Evolutionary conservation across 2,888 invertebrate genomes (phyloP).

Genomic region (Cetonia aurata): DNA sequence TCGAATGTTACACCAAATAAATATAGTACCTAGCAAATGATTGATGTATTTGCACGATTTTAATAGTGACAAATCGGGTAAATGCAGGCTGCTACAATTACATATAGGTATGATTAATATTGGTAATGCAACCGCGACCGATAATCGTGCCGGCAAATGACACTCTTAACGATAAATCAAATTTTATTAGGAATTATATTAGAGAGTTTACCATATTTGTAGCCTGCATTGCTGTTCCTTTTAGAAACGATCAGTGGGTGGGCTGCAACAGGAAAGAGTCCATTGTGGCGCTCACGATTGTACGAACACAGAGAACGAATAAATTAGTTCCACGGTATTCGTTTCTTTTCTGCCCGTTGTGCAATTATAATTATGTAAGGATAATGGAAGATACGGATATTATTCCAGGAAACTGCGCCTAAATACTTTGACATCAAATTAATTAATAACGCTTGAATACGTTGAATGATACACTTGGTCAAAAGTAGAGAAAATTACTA

Average conservation of each 20-base stretch:
- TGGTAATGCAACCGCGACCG: conserved; percentile 33
- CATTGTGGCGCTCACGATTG: conserved; percentile 10
- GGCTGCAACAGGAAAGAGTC: conserved; percentile 21
- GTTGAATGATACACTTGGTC: too few species aligned
- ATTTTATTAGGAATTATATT: conserved; percentile 26
- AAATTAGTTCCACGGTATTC: conserved; percentile 9
- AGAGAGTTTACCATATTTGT: conserved; percentile 18
- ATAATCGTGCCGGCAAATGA: conserved; percentile 26
- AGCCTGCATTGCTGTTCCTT: neutral
- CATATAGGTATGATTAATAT: conserved; percentile 38
- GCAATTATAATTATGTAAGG: too few species aligned
- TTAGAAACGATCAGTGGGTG: conserved; percentile 30
- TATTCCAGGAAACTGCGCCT: neutral
- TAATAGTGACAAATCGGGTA: conserved; percentile 38
- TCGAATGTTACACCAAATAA: conserved; percentile 13
- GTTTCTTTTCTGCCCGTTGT: neutral
- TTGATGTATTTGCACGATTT: conserved; percentile 32
- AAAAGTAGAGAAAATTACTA: too few species aligned
- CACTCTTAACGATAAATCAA: conserved; percentile 32
- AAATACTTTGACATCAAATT: too few species aligned
- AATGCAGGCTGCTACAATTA: conserved; percentile 42
- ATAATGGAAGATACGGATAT: too few species aligned
- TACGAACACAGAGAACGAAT: conserved; percentile 2
- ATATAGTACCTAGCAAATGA: neutral
- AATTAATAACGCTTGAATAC: too few species aligned